Base-by-base conservation (phyloP, 1,140 invertebrate genomes). In the Sinella curviseta region DNA sequence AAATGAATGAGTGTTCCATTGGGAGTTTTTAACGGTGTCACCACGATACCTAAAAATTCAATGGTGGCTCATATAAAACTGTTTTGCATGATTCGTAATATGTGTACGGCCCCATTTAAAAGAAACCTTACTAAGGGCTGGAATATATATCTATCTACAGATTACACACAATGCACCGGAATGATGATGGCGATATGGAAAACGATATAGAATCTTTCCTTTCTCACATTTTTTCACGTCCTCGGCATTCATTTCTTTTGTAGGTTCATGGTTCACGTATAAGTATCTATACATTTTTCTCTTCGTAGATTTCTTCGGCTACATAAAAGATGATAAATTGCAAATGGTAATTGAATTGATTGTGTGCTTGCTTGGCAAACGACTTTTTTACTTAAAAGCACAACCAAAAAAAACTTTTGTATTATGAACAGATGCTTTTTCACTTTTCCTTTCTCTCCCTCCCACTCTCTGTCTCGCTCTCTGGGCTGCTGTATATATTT, bases 251-350 rank as follows among this genome's bases (percentile, higher is more conserved):
- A n/a, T n/a, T n/a, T n/a, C n/a, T n/a, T n/a, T n/a, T n/a, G 20
- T 12, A 48, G 20, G 39, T 48, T 48, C 39, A 48, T 20, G 20
- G 39, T 48, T 48, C 39, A 48, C 39, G 20, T n/a, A n/a, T n/a
- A 48, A 12, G 8, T 20, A 48, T 48, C 39, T 20, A 48, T 48
- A 48, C 39, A 48, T 12, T 48, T 65, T n/a, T 16, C 57, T 12
- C 14, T 65, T 65, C 4, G 65, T n/a, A 70, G 65, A 70, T 70
- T 70, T 70, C 31, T 70, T 70, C 65, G 65, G 65, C 65, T 70
- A 70, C 65, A 70, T 70, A 70, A 70, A 70, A 70, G 65, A 70
- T 70, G 65, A 70, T 70, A 70, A 70, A 70, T 70, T 70, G 65
- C 65, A 70, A 70, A 70, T 70, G 65, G 65, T 70, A 70, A 70